These are phyloP conservation scores for Metellina segmentata DNA, from an alignment of 2,888 invertebrate genomes.

Conservation along the genomic window DNA sequence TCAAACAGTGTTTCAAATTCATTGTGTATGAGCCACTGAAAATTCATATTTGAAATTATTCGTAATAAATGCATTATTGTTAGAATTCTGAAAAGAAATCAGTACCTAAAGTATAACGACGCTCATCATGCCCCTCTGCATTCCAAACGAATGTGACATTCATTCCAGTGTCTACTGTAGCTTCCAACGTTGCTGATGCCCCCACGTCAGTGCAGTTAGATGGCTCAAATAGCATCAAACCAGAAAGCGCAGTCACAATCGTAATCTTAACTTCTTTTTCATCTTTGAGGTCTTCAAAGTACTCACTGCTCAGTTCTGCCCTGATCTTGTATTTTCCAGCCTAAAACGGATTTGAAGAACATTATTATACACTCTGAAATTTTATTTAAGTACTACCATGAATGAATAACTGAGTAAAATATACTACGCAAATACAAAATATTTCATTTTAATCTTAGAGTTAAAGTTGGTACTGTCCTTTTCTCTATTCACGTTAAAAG, in stretches of 20 bases:
- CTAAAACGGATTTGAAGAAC: slow-evolving; percentile 15
- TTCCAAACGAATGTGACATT: slow-evolving; percentile 46
- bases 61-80: no score
- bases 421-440: no score
- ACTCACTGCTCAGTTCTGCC: slow-evolving; percentile 31
- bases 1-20: no score
- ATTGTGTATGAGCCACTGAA: no score
- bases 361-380: background rate
- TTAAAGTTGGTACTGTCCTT: no score
- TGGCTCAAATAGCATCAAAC: slow-evolving; percentile 8
- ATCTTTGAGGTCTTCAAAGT: background rate
- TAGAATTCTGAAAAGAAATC: background rate
- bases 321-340: slow-evolving; percentile 39
- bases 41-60: no score
- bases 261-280: slow-evolving; percentile 18
- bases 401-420: no score
- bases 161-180: slow-evolving; percentile 30
- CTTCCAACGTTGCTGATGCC: background rate
- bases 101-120: slow-evolving; percentile 43
- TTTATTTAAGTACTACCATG: no score
- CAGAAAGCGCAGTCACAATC: slow-evolving; percentile 3
- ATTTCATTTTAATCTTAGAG: no score
- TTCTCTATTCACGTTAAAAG: no score
- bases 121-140: background rate
- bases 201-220: slow-evolving; percentile 22